These are phyloP conservation scores for Hydra vulgaris DNA, from an alignment of 30 jellyfish, hydroid and myxozoan species.

Conservation along the genomic window DNA sequence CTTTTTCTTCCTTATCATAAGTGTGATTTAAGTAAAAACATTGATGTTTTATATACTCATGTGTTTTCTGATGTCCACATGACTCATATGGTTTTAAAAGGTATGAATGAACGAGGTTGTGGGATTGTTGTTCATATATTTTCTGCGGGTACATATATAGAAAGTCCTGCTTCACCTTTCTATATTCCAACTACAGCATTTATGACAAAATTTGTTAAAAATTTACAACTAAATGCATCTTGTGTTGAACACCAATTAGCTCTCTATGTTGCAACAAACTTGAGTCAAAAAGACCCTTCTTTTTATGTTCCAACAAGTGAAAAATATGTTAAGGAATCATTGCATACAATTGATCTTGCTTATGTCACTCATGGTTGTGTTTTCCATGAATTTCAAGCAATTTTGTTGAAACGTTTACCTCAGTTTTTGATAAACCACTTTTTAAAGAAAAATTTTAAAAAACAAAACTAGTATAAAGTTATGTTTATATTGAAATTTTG, in stretches of 20 bases:
- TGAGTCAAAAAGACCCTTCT: conserved; percentile 4
- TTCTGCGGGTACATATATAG: conserved; percentile 6
- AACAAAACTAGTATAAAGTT: too few relatives aligned
- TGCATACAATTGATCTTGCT: conserved; percentile 23
- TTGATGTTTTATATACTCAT: neutral
- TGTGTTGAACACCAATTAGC: conserved; percentile 33
- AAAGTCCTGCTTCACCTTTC: neutral
- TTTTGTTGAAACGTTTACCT: neutral
- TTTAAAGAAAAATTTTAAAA: too few relatives aligned
- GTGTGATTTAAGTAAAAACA: neutral
- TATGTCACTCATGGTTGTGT: conserved; percentile 9
- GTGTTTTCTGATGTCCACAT: conserved; percentile 3
- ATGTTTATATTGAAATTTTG: too few relatives aligned
- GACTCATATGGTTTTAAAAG: conserved; percentile 11
- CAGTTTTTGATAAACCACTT: neutral
- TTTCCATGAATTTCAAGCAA: conserved; percentile 9
- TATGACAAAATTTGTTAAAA: conserved; percentile 8
- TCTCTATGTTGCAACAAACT: conserved; percentile 23
- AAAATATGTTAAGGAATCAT: conserved; percentile 17
- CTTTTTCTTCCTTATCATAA: conserved; percentile 2
- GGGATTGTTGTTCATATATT: conserved; percentile 24
- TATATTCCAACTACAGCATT: conserved; percentile 5
- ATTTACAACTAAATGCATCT: neutral
- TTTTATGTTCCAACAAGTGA: conserved; percentile 17
- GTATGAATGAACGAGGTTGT: conserved; percentile 7